These are phyloP conservation scores for Archivesica marissinica DNA, from an alignment of 1,140 invertebrate species.

Conservation along the genomic window DNA sequence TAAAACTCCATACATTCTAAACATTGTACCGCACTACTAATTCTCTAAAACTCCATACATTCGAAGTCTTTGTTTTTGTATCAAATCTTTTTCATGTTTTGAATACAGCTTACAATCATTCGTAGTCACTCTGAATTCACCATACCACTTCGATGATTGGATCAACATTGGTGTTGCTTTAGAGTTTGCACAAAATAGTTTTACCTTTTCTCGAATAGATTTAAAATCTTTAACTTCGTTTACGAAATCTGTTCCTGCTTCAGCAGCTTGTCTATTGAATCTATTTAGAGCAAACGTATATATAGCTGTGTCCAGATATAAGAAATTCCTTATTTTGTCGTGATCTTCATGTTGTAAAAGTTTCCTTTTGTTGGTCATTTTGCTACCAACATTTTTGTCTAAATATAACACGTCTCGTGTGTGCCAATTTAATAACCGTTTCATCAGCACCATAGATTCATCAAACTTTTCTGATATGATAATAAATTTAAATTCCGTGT, in stretches of 20 bases:
- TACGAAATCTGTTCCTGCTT: conserved; percentile 17
- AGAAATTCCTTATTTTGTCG: not conserved
- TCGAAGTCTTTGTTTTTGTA: conserved; percentile 33
- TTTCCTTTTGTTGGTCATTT: conserved; percentile 7
- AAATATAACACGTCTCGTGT: conserved; percentile 67
- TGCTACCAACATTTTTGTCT: conserved; percentile 45
- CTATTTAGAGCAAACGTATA: conserved; percentile 26
- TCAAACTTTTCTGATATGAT: conserved; percentile 68
- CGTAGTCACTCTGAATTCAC: conserved; percentile 7
- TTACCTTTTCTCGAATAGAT: not conserved
- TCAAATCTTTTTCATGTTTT: conserved; percentile 36
- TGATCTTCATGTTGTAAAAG: not conserved
- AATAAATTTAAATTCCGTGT: conserved; percentile 65
- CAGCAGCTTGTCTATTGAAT: conserved; percentile 6
- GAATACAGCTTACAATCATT: conserved; percentile 20
- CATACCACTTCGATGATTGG: conserved; percentile 2
- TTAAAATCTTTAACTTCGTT: conserved; percentile 17
- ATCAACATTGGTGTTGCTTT: not conserved
- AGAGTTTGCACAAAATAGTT: not conserved
- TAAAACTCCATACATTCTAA: conserved; percentile 28
- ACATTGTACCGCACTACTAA: too few relatives aligned
- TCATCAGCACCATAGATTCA: conserved; percentile 68
- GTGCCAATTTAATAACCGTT: conserved; percentile 63
- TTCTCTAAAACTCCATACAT: conserved; percentile 35
- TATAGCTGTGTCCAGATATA: conserved; percentile 20